phyloP scores from a whole-genome alignment of 1,140 invertebrate species.

The Galleria mellonella region DNA sequence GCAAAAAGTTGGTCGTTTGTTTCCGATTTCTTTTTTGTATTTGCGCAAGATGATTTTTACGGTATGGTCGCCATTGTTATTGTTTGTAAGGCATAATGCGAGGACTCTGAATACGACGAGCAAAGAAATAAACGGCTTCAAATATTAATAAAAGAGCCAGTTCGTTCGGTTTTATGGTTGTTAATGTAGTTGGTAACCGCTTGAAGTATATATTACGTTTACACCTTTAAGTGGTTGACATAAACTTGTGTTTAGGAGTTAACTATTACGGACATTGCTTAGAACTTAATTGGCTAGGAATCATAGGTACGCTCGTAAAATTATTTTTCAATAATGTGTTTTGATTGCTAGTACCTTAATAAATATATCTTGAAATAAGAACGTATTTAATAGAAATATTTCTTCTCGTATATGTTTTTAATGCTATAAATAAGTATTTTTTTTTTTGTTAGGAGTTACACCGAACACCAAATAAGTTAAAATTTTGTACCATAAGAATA shows the following conservation, averaged over 20 bases:
- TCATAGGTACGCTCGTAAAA: too few relatives aligned
- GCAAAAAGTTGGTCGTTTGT: constrained; percentile 45
- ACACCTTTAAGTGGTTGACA: background rate
- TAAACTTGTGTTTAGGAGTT: background rate
- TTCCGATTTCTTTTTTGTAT: constrained; percentile 29
- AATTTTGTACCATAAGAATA: too few relatives aligned
- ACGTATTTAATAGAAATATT: too few relatives aligned
- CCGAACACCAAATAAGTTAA: too few relatives aligned
- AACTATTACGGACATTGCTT: too few relatives aligned
- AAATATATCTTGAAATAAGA: too few relatives aligned
- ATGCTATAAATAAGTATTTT: too few relatives aligned
- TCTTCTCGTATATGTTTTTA: too few relatives aligned
- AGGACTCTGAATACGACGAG: background rate
- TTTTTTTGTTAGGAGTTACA: too few relatives aligned
- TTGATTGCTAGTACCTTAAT: constrained; percentile 14
- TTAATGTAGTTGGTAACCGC: constrained; percentile 1
- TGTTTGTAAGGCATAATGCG: constrained; percentile 2
- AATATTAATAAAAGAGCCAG: background rate
- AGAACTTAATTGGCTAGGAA: too few relatives aligned
- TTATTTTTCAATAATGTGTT: constrained; percentile 11
- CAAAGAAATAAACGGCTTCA: background rate
- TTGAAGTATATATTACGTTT: background rate
- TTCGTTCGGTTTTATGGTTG: background rate
- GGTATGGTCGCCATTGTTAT: background rate
- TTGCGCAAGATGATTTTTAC: constrained; percentile 34